Conservation (phyloP, 2,888 invertebrate genomes). For the Torymus aiolomorphi region DNA sequence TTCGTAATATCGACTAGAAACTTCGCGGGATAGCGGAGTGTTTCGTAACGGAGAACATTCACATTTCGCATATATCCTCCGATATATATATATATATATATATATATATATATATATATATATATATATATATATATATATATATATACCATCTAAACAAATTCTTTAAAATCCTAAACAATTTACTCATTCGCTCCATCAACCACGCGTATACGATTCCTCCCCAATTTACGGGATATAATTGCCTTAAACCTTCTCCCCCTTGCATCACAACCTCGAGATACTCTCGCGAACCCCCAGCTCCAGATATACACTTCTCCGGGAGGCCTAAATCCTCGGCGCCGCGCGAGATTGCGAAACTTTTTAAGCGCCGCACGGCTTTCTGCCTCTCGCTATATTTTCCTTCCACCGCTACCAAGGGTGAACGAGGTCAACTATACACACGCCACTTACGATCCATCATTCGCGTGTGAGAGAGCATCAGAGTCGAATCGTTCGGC, state of each 20-base stretch:
- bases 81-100: too few relatives aligned
- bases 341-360: constrained; percentile 46
- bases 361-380: constrained; percentile 46
- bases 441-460: constrained; percentile 35
- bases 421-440: too few relatives aligned
- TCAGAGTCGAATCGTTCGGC: constrained; percentile 52
- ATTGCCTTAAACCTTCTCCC: not conserved
- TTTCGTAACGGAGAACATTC: too few relatives aligned
- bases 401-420: not conserved
- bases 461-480: constrained; percentile 36
- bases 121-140: too few relatives aligned
- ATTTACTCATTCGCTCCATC: not conserved
- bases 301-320: not conserved
- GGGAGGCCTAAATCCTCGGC: constrained; percentile 11
- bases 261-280: not conserved
- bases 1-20: too few relatives aligned
- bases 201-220: constrained; percentile 1
- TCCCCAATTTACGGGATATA: constrained; percentile 13
- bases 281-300: constrained; percentile 6
- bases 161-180: too few relatives aligned
- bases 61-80: too few relatives aligned
- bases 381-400: constrained; percentile 36
- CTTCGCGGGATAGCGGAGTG: too few relatives aligned
- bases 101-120: too few relatives aligned
- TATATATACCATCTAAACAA: too few relatives aligned